These are phyloP conservation scores for Nerophis lumbriciformis DNA, from an alignment of 2,113 vertebrate species.

Conservation along the genomic window DNA sequence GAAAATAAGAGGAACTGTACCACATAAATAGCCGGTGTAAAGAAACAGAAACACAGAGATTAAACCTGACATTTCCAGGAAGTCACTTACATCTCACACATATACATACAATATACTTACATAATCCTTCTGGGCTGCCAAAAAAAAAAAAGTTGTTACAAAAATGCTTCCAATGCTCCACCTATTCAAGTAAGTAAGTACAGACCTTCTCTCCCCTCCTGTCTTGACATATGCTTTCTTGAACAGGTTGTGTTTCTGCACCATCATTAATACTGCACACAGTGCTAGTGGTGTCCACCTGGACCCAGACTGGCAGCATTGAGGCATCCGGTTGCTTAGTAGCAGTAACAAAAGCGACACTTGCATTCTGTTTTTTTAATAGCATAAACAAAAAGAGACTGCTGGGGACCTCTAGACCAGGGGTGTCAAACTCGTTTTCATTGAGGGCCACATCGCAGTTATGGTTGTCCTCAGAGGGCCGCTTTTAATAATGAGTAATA, in stretches of 20 bases:
- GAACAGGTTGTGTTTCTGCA: conserved; percentile 39
- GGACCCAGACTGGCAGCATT: conserved; percentile 19
- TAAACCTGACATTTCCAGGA: background rate
- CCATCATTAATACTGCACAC: conserved; percentile 54
- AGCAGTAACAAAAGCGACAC: conserved; percentile 6
- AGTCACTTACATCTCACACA: background rate
- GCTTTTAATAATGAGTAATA: too few relatives aligned
- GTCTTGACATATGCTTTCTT: conserved; percentile 33
- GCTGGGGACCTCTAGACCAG: too few relatives aligned
- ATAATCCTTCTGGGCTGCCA: conserved; percentile 6
- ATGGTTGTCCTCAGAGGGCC: too few relatives aligned
- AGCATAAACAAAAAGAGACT: background rate
- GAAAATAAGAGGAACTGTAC: too few relatives aligned
- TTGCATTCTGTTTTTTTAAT: background rate
- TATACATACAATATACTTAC: conserved; percentile 29
- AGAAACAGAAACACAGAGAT: too few relatives aligned
- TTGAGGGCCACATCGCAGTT: too few relatives aligned
- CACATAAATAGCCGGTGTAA: too few relatives aligned
- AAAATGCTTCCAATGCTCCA: conserved; percentile 3
- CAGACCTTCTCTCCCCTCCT: conserved; percentile 1
- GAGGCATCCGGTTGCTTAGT: conserved; percentile 46
- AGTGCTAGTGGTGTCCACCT: conserved; percentile 39
- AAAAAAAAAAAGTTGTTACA: background rate
- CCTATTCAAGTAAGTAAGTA: background rate
- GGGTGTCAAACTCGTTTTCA: too few relatives aligned